These are phyloP conservation scores for Ooceraea biroi DNA, from an alignment of 1,140 invertebrate genomes.

Conservation along the genomic window DNA sequence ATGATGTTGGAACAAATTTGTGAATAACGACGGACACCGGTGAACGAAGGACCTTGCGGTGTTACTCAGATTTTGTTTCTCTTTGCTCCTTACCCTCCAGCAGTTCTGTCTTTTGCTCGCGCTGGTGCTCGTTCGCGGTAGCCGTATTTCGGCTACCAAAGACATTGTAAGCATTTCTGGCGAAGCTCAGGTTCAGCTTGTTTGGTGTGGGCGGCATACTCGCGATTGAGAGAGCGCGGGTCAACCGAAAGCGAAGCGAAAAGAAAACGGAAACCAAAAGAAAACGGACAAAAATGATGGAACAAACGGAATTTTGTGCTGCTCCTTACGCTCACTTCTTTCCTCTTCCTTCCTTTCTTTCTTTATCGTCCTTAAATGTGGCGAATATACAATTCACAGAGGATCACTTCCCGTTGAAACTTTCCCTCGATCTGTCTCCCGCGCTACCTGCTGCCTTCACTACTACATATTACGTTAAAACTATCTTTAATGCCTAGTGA, in stretches of 20 bases:
- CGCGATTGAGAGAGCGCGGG: constrained; percentile 42
- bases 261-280: not conserved
- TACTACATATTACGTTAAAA: constrained; percentile 48
- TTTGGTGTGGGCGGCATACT: constrained; percentile 84
- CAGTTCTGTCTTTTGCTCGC: constrained; percentile 84
- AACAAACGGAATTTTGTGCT: constrained; percentile 20
- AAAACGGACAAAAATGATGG: not conserved
- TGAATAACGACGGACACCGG: not conserved
- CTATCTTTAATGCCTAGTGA: constrained; percentile 63
- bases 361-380: not conserved
- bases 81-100: constrained; percentile 83
- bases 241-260: not conserved
- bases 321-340: constrained; percentile 5
- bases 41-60: not conserved
- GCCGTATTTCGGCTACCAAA: constrained; percentile 79
- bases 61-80: not conserved
- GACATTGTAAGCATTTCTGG: constrained; percentile 84
- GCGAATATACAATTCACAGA: not conserved
- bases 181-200: constrained; percentile 84
- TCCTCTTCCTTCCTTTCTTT: not conserved
- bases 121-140: constrained; percentile 79
- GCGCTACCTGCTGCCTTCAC: constrained; percentile 1
- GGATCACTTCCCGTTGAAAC: not conserved
- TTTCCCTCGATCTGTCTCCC: not conserved
- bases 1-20: not conserved